These are phyloP conservation scores for Aphidius gifuensis DNA, from an alignment of 1,140 invertebrate species.

Conservation along the genomic window DNA sequence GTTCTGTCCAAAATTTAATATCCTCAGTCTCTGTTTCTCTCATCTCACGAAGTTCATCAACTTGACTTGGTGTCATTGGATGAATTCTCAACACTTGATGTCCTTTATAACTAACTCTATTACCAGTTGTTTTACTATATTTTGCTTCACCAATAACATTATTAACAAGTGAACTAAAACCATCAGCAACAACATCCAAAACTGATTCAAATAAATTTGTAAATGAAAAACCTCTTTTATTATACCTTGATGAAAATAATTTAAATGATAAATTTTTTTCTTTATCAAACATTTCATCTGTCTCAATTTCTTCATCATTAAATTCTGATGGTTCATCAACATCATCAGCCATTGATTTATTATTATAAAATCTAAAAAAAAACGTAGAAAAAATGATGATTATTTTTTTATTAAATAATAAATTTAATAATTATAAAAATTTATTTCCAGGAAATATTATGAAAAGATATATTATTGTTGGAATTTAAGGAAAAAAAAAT, in stretches of 20 bases:
- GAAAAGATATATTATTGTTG: background rate
- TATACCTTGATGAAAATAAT: no score
- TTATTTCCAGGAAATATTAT: background rate
- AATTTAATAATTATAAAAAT: background rate
- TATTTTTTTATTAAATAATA: no score
- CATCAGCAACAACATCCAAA: slow-evolving; percentile 35
- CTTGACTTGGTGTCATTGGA: slow-evolving; percentile 38
- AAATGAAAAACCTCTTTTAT: slow-evolving; percentile 40
- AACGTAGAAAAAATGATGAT: no score
- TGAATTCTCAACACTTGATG: slow-evolving; percentile 46
- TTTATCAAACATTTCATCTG: background rate
- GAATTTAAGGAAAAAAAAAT: background rate
- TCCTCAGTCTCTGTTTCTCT: slow-evolving; percentile 47
- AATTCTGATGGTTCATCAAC: slow-evolving; percentile 2
- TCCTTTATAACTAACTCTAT: slow-evolving; percentile 45
- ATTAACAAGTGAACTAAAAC: slow-evolving; percentile 38
- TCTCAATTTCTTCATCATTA: background rate
- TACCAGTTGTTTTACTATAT: slow-evolving; percentile 25
- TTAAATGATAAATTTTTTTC: slow-evolving; percentile 6
- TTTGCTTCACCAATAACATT: slow-evolving; percentile 44
- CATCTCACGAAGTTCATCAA: slow-evolving; percentile 39
- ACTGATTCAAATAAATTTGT: slow-evolving; percentile 41
- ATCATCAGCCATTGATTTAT: slow-evolving; percentile 8
- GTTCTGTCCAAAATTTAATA: slow-evolving; percentile 58
- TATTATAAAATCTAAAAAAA: no score